Conservation (phyloP, 2,888 invertebrate species). For the Stenotaenia linearis region DNA sequence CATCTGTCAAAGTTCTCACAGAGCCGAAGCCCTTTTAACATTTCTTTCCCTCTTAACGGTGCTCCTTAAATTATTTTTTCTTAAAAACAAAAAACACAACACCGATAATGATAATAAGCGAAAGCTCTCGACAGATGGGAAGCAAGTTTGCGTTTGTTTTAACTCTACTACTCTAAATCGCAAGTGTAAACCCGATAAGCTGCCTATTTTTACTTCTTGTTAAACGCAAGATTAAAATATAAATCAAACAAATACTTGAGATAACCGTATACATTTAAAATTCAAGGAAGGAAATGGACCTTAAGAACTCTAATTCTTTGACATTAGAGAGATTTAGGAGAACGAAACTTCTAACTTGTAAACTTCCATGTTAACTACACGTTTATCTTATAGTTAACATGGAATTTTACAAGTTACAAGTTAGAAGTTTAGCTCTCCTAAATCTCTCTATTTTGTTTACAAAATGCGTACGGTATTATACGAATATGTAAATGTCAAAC, state of each 20-base stretch:
- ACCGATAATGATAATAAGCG: neutral
- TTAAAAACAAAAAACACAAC: too few species aligned
- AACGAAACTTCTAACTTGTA: too few species aligned
- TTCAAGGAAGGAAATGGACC: too few species aligned
- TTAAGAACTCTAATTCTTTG: too few species aligned
- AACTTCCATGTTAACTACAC: too few species aligned
- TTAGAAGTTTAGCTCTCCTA: too few species aligned
- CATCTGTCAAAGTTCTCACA: slow-evolving; percentile 19
- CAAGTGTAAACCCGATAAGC: neutral
- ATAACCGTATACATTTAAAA: too few species aligned
- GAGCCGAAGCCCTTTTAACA: neutral
- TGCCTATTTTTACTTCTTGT: neutral
- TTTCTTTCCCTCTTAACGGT: neutral
- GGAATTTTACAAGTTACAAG: too few species aligned
- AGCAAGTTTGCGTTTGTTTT: neutral
- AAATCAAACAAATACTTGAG: neutral
- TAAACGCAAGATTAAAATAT: neutral
- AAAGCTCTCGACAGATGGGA: neutral
- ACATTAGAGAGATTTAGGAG: too few species aligned
- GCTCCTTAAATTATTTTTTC: slow-evolving; percentile 21
- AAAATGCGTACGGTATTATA: neutral
- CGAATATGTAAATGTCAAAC: neutral
- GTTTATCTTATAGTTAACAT: too few species aligned
- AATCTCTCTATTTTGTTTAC: too few species aligned
- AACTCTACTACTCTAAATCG: neutral